A percentile compares a stretch with the other conserved stretches of the same genome.
Conservation (phyloP, 2,113 vertebrate species). For the Sorex araneus region DNA sequence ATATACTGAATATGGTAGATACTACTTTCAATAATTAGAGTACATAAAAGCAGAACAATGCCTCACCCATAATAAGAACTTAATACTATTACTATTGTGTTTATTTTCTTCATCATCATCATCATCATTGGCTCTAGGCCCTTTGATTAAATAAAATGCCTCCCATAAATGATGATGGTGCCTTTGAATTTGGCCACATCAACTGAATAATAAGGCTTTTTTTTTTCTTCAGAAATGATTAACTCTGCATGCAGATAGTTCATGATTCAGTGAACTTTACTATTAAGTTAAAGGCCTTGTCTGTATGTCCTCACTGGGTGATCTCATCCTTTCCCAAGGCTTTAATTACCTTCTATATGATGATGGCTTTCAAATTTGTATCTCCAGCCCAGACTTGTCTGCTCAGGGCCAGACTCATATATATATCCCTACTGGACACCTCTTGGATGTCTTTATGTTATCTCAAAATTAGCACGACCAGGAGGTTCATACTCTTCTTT, state of each 20-base stretch:
- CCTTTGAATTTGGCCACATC: slow-evolving; percentile 75
- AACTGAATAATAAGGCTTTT: slow-evolving; percentile 63
- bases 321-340: slow-evolving; percentile 68
- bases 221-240: slow-evolving; percentile 42
- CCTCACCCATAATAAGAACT: neutral
- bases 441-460: neutral
- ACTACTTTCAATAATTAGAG: neutral
- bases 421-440: neutral
- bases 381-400: slow-evolving; percentile 75
- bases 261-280: slow-evolving; percentile 60
- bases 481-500: neutral
- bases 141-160: slow-evolving; percentile 57
- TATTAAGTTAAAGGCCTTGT: slow-evolving; percentile 19
- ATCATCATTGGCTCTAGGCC: neutral
- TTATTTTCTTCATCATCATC: neutral
- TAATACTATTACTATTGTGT: neutral
- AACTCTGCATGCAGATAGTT: neutral
- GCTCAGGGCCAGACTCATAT: neutral
- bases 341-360: slow-evolving; percentile 68
- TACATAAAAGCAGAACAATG: neutral
- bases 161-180: slow-evolving; percentile 36
- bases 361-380: slow-evolving; percentile 5
- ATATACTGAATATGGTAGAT: neutral
- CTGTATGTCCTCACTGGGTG: slow-evolving; percentile 51
- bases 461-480: neutral